Conservation (phyloP, 2,888 invertebrate genomes). For the Pyrocoelia pectoralis region DNA sequence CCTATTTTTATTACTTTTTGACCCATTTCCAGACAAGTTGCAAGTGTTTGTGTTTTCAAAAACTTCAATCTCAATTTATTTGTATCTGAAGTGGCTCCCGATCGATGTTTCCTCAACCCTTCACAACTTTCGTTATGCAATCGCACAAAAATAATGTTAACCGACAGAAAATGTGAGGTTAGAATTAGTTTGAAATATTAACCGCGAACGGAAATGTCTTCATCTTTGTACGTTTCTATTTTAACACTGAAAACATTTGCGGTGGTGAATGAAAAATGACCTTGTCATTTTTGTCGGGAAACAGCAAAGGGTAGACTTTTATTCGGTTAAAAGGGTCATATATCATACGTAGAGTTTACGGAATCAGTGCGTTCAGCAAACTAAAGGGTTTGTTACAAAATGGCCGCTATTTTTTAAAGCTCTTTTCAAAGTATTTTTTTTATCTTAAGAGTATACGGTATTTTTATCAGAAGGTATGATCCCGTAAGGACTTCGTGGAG, state of each 20-base stretch:
- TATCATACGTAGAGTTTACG: slow-evolving; percentile 33
- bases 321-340: slow-evolving; percentile 38
- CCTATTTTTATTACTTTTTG: slow-evolving; percentile 28
- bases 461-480: neutral
- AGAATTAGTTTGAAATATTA: neutral
- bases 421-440: neutral
- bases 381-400: slow-evolving; percentile 38
- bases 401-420: slow-evolving; percentile 32
- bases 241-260: slow-evolving; percentile 31
- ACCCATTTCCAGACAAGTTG: slow-evolving; percentile 16
- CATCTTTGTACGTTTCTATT: slow-evolving; percentile 27
- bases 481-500: neutral
- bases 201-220: neutral
- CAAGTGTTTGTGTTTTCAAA: slow-evolving; percentile 26
- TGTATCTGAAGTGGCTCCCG: slow-evolving; percentile 10
- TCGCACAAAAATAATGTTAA: neutral
- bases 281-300: slow-evolving; percentile 35
- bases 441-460: too few relatives aligned
- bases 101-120: neutral
- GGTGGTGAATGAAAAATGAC: slow-evolving; percentile 30
- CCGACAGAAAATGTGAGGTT: neutral
- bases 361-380: slow-evolving; percentile 36
- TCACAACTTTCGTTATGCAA: neutral
- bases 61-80: slow-evolving; percentile 33
- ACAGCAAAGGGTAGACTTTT: slow-evolving; percentile 36